Percentiles rank a stretch among this genome's conserved stretches.
These are phyloP conservation scores for Teleogryllus occipitalis DNA, from an alignment of 1,140 invertebrate genomes.

Conservation along the genomic window DNA sequence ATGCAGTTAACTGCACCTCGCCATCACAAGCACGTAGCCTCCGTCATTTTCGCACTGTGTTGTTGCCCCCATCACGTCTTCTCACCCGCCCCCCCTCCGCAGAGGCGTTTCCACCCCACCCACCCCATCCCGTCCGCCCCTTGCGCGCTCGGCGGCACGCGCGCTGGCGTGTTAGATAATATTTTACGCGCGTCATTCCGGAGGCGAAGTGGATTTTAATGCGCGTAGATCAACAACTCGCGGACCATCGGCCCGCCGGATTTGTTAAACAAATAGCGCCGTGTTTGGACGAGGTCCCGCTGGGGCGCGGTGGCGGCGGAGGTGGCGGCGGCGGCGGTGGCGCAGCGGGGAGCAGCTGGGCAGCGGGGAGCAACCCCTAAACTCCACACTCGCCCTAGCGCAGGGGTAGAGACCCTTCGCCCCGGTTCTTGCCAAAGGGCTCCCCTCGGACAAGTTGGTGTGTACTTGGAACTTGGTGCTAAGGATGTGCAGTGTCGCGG, in stretches of 20 bases:
- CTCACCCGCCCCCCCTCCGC: not conserved
- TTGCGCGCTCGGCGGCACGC: too few relatives aligned
- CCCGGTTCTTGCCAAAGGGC: too few relatives aligned
- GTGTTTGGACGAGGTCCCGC: not conserved
- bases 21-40: too few relatives aligned
- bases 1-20: too few relatives aligned
- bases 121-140: not conserved
- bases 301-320: too few relatives aligned
- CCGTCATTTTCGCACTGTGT: too few relatives aligned
- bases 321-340: too few relatives aligned
- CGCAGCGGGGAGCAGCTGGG: not conserved
- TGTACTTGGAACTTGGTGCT: too few relatives aligned
- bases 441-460: too few relatives aligned
- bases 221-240: constrained; percentile 1
- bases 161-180: not conserved
- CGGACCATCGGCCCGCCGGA: not conserved
- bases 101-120: not conserved
- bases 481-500: too few relatives aligned
- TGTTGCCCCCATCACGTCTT: not conserved
- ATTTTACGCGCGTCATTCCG: not conserved
- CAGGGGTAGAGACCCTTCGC: too few relatives aligned
- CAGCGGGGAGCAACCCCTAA: not conserved
- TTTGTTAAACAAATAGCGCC: not conserved
- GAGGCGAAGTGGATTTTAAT: not conserved
- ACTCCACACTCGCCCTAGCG: too few relatives aligned